These are phyloP conservation scores for Characodon lateralis DNA, from an alignment of 2,797 vertebrate species.

Conservation along the genomic window DNA sequence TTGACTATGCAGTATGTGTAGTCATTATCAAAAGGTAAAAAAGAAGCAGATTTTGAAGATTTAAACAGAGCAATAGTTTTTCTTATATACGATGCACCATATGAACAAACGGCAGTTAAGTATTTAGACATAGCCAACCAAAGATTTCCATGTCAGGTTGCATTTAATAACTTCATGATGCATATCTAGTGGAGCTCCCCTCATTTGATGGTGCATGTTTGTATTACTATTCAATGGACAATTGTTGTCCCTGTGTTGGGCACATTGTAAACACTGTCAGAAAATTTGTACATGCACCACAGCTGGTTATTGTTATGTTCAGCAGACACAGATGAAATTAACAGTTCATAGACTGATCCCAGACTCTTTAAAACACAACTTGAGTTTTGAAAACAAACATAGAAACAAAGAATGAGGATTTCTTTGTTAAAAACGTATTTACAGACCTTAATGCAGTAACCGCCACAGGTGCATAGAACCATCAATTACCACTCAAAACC, in stretches of 20 bases:
- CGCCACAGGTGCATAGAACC: constrained; percentile 34
- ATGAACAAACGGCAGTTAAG: constrained; percentile 42
- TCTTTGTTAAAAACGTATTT: not conserved
- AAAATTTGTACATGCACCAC: not conserved
- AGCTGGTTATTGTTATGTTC: no score
- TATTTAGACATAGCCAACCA: not conserved
- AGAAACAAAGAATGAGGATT: not conserved
- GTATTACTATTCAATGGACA: not conserved
- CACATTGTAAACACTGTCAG: not conserved
- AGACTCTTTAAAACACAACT: not conserved
- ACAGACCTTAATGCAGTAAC: not conserved
- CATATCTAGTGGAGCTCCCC: not conserved
- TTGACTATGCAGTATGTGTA: constrained; percentile 30
- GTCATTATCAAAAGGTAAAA: constrained; percentile 22
- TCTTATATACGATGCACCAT: constrained; percentile 16
- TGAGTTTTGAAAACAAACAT: no score
- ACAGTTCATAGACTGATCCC: no score
- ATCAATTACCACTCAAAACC: constrained; percentile 35
- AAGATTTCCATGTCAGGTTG: constrained; percentile 25
- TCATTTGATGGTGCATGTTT: not conserved
- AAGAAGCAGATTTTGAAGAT: constrained; percentile 19
- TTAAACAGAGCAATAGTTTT: constrained; percentile 15
- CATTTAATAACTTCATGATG: constrained; percentile 14
- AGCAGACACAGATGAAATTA: not conserved
- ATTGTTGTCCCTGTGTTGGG: not conserved